phyloP scores from a whole-genome alignment of 2,797 vertebrate species.

The Yasuhikotakia modesta region DNA sequence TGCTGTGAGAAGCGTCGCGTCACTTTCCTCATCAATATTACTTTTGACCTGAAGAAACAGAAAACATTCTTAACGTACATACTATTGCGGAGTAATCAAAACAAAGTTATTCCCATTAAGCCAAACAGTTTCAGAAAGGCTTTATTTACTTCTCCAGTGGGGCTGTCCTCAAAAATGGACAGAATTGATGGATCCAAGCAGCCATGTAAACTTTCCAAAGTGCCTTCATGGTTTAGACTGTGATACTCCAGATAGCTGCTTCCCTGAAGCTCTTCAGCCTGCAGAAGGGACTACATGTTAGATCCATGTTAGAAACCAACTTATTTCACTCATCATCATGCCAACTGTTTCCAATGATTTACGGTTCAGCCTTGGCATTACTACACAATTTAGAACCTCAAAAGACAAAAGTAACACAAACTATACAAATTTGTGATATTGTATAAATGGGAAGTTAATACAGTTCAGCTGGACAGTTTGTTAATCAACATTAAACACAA shows the following conservation, averaged over 20 bases:
- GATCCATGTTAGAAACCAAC: neutral
- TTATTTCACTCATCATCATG: neutral
- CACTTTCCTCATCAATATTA: constrained; percentile 85
- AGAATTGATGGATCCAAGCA: constrained; percentile 91
- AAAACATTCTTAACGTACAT: constrained; percentile 17
- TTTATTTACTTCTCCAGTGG: constrained; percentile 78
- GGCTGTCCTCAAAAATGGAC: constrained; percentile 89
- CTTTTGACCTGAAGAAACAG: constrained; percentile 76
- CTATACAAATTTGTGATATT: too few species aligned
- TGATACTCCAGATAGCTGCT: constrained; percentile 63
- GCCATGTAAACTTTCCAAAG: constrained; percentile 84
- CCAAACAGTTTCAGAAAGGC: neutral
- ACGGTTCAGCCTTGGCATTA: too few species aligned
- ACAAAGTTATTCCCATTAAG: neutral
- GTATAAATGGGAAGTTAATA: neutral
- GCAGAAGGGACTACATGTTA: constrained; percentile 17
- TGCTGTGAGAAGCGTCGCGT: constrained; percentile 90
- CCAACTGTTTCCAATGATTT: too few species aligned
- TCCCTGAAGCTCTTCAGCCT: constrained; percentile 62
- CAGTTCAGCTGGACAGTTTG: neutral
- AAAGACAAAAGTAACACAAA: too few species aligned
- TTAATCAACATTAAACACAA: neutral
- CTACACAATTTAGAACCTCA: too few species aligned
- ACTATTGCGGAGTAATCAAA: neutral
- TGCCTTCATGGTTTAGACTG: constrained; percentile 75